Evolutionary conservation across 1,140 invertebrate genomes (phyloP).

Genomic region (Cherax quadricarinatus): DNA sequence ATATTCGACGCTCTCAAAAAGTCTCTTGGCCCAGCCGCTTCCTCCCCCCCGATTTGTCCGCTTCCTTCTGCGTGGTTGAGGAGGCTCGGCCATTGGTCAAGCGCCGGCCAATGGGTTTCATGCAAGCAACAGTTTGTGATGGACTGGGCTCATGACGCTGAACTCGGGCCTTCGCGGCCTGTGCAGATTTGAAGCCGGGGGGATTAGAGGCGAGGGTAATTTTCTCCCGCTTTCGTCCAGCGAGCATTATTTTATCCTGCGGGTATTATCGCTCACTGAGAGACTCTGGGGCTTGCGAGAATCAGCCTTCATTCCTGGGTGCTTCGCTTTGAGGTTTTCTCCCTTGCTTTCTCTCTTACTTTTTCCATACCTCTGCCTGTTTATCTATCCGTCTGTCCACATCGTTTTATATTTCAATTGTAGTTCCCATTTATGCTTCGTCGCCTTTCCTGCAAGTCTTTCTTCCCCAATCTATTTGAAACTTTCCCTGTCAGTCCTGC

Average conservation of each 20-base stretch:
- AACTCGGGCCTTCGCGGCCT: constrained; percentile 23
- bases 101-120: constrained; percentile 60
- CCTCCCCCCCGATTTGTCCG: constrained; percentile 51
- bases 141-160: constrained; percentile 41
- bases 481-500: no score
- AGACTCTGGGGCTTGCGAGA: neutral
- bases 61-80: constrained; percentile 64
- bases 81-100: constrained; percentile 60
- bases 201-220: constrained; percentile 41
- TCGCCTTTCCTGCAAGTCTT: no score
- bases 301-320: neutral
- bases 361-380: neutral
- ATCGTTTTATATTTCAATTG: no score
- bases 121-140: constrained; percentile 64
- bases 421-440: no score
- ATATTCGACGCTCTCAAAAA: constrained; percentile 37
- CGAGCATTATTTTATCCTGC: constrained; percentile 19
- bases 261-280: constrained; percentile 11
- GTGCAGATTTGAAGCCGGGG: constrained; percentile 41
- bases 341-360: constrained; percentile 17
- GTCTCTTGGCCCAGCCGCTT: constrained; percentile 33
- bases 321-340: neutral
- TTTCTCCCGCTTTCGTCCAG: constrained; percentile 52
- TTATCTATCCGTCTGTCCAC: neutral
- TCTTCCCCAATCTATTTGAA: no score